Base-by-base conservation (phyloP, 2,113 vertebrate species). In the Hypocryptadius cinnamomeus region DNA sequence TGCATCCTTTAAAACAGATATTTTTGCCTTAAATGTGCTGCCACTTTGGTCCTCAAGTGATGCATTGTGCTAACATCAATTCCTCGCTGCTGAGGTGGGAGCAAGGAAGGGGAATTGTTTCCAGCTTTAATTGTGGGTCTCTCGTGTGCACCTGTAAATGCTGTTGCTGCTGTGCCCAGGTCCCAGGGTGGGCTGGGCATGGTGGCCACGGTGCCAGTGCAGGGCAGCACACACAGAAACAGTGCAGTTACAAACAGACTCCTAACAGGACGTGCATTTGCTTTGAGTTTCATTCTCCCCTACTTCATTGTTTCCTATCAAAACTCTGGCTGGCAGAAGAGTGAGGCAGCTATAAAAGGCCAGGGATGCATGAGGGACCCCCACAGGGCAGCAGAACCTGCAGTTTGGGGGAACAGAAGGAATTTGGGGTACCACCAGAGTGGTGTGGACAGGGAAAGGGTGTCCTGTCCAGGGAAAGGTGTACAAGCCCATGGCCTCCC, bases 1-100 rank as follows among this genome's bases (percentile, higher is more conserved):
- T 87, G 76, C 87, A 44, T 82, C 94, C 74, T 92, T 94, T 94
- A 85, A 91, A 92, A 87, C 1, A 94, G 89, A 87, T 93, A 87
- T 95, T 95, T 96, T 92, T 92, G 76, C 81, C 91, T 91, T 91
- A 92, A 92, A 94, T 18, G 78, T 39, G 91, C 95, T 95, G 95
- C 95, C 85, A 70, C 89, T 89, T 92, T 30, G 63, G 59, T 90
- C 51, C 76, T 79, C 20, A 68, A 79, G 81, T 60, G 93, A 89
- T 56, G 74, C 78, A 61, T 79, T 50, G 78, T 95, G 91, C 85
- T 2, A 31, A 47, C 8, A 13, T 88, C 76, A 65, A 53, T 79
- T 91, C 45, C 45, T 93, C 2, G 3, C 50, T 7, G 10, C 88
- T 13, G 56, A 54, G 72, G 25, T 56, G 44, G 64, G 48, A 83